These are phyloP conservation scores for Poeciliopsis retropinna DNA, from an alignment of 2,113 vertebrate genomes.

Conservation along the genomic window DNA sequence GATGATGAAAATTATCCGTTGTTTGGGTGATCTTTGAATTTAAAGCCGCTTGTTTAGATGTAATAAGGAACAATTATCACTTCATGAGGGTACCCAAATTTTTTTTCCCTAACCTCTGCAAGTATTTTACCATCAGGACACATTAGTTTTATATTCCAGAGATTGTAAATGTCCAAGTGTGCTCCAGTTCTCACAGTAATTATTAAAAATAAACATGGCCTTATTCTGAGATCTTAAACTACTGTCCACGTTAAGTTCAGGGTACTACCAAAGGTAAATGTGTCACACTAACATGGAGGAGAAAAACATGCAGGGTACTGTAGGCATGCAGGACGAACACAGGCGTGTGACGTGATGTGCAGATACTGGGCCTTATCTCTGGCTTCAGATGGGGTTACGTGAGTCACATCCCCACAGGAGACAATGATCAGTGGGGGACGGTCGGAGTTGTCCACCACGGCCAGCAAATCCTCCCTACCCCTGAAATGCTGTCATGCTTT, in stretches of 20 bases:
- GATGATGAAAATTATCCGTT: slow-evolving; percentile 51
- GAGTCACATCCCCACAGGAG: slow-evolving; percentile 52
- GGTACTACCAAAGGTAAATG: slow-evolving; percentile 22
- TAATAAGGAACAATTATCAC: slow-evolving; percentile 11
- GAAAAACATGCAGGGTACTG: not conserved
- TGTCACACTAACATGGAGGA: slow-evolving; percentile 24
- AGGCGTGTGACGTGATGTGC: slow-evolving; percentile 21
- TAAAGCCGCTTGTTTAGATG: slow-evolving; percentile 18
- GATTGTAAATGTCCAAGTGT: not conserved
- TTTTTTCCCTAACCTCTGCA: not conserved
- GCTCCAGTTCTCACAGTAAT: not conserved
- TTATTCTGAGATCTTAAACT: not conserved
- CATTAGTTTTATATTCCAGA: not conserved
- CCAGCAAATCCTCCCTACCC: not conserved
- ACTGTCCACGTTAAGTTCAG: slow-evolving; percentile 13
- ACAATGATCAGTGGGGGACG: slow-evolving; percentile 11
- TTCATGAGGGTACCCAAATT: not conserved
- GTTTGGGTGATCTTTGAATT: slow-evolving; percentile 22
- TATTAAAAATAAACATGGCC: not conserved
- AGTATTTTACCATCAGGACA: not conserved
- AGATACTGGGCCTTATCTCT: slow-evolving; percentile 50
- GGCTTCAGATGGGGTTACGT: slow-evolving; percentile 47
- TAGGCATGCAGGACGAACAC: slow-evolving; percentile 29
- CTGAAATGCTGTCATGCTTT: slow-evolving; percentile 4
- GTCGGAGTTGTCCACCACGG: not conserved